phyloP scores from a whole-genome alignment of 2,888 invertebrate species.

The Epistrophella euchroma region DNA sequence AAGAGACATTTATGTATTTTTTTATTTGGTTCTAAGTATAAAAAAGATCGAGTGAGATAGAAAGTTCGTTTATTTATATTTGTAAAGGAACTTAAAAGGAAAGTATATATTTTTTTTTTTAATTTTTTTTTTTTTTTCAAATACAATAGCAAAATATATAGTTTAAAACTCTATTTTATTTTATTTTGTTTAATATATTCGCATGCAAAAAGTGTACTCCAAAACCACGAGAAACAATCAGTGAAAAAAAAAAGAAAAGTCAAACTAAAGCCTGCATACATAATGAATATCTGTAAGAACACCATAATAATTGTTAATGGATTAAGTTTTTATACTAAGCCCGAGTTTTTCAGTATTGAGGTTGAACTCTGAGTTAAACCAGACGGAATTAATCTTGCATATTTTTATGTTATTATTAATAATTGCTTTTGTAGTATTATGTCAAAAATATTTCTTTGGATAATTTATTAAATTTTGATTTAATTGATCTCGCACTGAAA shows the following conservation, averaged over 20 bases:
- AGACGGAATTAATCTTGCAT: too few species aligned
- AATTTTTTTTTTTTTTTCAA: constrained; percentile 11
- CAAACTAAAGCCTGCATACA: background rate
- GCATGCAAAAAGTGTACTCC: constrained; percentile 61
- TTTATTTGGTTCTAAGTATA: constrained; percentile 48
- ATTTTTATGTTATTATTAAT: too few species aligned
- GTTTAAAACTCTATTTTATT: constrained; percentile 10
- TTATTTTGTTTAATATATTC: constrained; percentile 26
- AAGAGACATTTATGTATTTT: constrained; percentile 67
- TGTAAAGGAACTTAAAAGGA: constrained; percentile 58
- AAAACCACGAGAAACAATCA: constrained; percentile 58
- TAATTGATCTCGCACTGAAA: too few species aligned
- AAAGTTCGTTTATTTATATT: constrained; percentile 32
- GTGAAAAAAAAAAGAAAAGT: constrained; percentile 7
- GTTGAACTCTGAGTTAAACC: too few species aligned
- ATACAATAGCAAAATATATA: constrained; percentile 57
- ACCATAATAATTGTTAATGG: background rate
- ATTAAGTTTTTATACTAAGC: background rate
- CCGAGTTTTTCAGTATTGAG: too few species aligned
- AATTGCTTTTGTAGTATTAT: too few species aligned
- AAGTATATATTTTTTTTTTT: constrained; percentile 32
- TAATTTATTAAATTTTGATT: too few species aligned
- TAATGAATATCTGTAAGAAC: background rate
- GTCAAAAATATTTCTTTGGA: too few species aligned
- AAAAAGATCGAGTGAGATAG: constrained; percentile 62